Percentiles rank a stretch among this genome's conserved stretches.
phyloP scores from a whole-genome alignment of 2,113 vertebrate species.

The Hassar affinis region DNA sequence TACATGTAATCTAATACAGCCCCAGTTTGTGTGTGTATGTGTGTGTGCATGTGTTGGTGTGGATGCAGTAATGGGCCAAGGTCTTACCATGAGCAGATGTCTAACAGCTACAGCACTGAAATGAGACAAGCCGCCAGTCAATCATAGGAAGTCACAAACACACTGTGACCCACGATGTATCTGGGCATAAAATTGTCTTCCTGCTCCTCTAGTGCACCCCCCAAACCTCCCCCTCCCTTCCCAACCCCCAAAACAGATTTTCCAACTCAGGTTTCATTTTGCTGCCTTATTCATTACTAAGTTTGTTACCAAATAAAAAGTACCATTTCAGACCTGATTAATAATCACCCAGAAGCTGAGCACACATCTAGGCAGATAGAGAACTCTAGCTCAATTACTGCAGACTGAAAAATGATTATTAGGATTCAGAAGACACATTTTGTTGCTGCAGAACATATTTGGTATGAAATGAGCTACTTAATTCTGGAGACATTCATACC shows the following conservation, averaged over 20 bases:
- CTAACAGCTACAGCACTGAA: conserved; percentile 82
- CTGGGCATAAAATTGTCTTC: conserved; percentile 43
- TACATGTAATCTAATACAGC: conserved; percentile 49
- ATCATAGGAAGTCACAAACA: conserved; percentile 71
- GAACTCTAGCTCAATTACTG: conserved; percentile 26
- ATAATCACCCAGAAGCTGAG: conserved; percentile 23
- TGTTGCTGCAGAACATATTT: conserved; percentile 32
- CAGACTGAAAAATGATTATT: conserved; percentile 36
- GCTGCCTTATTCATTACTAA: conserved; percentile 8
- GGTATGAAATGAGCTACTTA: conserved; percentile 25
- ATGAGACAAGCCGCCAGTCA: conserved; percentile 82
- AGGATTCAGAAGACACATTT: conserved; percentile 27
- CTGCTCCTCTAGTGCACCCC: conserved; percentile 8
- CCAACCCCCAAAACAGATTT: conserved; percentile 16
- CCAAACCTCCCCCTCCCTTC: no score
- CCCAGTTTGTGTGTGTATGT: conserved; percentile 31
- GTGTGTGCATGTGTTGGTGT: conserved; percentile 44
- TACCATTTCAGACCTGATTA: conserved; percentile 1
- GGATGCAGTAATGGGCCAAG: conserved; percentile 46
- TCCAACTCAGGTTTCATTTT: conserved; percentile 17
- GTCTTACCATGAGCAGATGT: conserved; percentile 79
- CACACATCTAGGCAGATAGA: conserved; percentile 22
- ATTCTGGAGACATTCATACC: conserved; percentile 13
- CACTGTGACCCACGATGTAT: conserved; percentile 53
- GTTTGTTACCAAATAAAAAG: background rate